Base-by-base conservation (phyloP, 2,797 vertebrate genomes). In the Telmatherina bonti region DNA sequence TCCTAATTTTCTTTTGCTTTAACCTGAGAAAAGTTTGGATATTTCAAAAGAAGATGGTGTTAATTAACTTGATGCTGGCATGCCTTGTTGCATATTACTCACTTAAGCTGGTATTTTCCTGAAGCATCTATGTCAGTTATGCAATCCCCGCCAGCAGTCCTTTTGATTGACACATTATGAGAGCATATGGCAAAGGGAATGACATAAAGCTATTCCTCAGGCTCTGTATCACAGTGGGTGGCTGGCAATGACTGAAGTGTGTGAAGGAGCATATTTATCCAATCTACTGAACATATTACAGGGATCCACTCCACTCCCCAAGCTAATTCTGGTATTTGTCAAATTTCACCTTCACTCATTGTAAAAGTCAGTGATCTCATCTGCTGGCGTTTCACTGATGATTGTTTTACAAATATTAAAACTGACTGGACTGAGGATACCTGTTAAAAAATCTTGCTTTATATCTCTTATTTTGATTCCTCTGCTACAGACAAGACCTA, bases 121-220 rank as follows among this genome's bases (percentile, higher is more conserved):
- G 43, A 22, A 27, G 11, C 12, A 43, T 80, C 71, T 63, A 22
- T 66, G 38, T 56, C 47, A 16, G 67, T 82, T 81, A 66, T 56
- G 35, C 70, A 87, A 80, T 72, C 74, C 26, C 43, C 30, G 45
- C 41, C 64, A 68, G 68, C 52, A 67, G 71, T 51, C 51, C 10
- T 59, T 41, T 24, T 76, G 82, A 89, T 31, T 71, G 84, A 83
- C 82, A 83, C 70, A 38, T 72, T 72, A 81, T 87, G 59, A 67
- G 74, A 81, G 79, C 54, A 66, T 84, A 78, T 82, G 80, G 86
- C 71, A 62, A 72, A 86, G 82, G 72, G 79, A 89, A 88, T 74
- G 55, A 84, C 84, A 82, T 77, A 30, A 72, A 79, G 59, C 49
- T 55, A 57, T 82, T 51, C 70, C 64, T 67, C 66, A 29, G 64